Base-by-base conservation (phyloP, 2,113 vertebrate species). In the Phodopus roborovskii region DNA sequence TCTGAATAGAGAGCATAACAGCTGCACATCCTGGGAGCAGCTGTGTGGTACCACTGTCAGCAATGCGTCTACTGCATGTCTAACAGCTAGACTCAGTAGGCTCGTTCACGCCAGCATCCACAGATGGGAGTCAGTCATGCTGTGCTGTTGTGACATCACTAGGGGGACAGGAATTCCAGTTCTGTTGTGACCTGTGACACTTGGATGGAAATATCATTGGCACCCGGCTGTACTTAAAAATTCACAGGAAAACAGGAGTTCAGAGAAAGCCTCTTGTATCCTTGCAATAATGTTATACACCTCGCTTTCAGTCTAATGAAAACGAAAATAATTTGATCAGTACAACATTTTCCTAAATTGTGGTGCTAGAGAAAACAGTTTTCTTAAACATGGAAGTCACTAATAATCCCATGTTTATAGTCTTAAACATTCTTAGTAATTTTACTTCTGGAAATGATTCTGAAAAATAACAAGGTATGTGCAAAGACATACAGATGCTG, bases 361-460 rank as follows among this genome's bases (percentile, higher is more conserved):
- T n/a, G 36, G 4, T 86, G 58, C 60, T 39, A 62, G 39, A 74
- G 68, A 90, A 96, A 94, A 81, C 26, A 77, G 39, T 60, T 84
- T 73, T 90, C 45, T 88, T 95, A 50, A 58, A 88, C 74, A 8
- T 89, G 36, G 50, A 22, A 88, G 19, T 79, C 62, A 70, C 64
- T 60, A 82, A 42, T 30, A 68, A 36, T 48, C n/a, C 33, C 45
- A 45, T 26, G n/a, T 22, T 74, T 64, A 74, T 90, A 39, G 6
- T 17, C 7, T 89, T 60, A 70, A 92, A 75, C 12, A 5, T 87
- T 91, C 81, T 91, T 3, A 92, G 70, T 73, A 95, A 77, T 95
- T 86, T 66, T 74, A 36, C 58, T 92, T 94, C 39, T 50, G 50
- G 68, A 85, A 84, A 88, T 90, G 62, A 81, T 64, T 94, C 28